Evolutionary conservation across 2,797 vertebrate species (phyloP), one percentile per base, ranked within the genome.

Genomic region (Argentina silus): DNA sequence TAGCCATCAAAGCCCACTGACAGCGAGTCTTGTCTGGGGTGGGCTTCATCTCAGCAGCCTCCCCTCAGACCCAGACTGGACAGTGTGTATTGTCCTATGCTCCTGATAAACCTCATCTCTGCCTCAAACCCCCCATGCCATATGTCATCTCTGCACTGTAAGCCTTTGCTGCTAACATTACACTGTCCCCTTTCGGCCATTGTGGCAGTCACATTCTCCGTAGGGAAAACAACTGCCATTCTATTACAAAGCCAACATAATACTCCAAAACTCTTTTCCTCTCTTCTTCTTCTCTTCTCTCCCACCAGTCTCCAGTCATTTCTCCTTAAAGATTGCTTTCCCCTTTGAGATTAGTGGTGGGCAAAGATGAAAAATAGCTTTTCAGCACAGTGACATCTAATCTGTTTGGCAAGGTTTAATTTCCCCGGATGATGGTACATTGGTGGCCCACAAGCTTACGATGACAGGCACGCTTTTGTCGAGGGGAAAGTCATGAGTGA

Each of bases 341-440:
- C 76, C 79, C 73, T 85, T 87, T 83, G 92, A 92, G 92, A 91
- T 89, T 86, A 87, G 89, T 75, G 85, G 75, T 21, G 88, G 88
- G 87, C 89, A 86, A 91, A 92, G 88, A 93, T 94, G 91, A 94
- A 93, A 93, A 93, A 94, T 91, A 85, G 85, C 79, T 93, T 92
- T 92, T 91, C 89, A 86, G 87, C 82, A 70, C 86, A 66, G 87
- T 93, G 92, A 93, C 92, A 94, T 88, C 88, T 92, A 93, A 94
- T 94, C 91, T 93, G 90, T 93, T 94, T 93, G 93, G 88, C 72
- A 83, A 90, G 89, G 85, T 92, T 92, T 94, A 94, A 94, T 94
- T 94, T 95, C 93, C 93, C 93, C 72, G 65, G 92, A 90, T 86
- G 84, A 83, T 70, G 75, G 64, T 12, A 9, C 75, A 84, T 86